phyloP scores from a whole-genome alignment of 2,113 vertebrate species.

The Oreotrochilus melanogaster region DNA sequence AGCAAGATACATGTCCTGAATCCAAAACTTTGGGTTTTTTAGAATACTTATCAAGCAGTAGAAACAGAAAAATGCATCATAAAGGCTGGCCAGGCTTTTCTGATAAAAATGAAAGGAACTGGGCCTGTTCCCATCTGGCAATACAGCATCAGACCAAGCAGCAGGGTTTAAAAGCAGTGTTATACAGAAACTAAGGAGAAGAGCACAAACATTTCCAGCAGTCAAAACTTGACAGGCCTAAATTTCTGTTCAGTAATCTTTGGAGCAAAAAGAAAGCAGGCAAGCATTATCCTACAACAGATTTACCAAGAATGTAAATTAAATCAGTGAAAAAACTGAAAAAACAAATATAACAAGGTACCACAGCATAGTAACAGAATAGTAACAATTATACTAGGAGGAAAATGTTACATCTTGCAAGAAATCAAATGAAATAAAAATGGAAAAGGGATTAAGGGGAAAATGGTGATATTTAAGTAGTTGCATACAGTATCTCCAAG shows the following conservation, averaged over 20 bases:
- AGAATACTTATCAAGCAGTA: background rate
- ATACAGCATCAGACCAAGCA: background rate
- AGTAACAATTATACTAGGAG: background rate
- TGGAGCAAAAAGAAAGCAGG: background rate
- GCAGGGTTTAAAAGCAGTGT: background rate
- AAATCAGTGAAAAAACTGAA: background rate
- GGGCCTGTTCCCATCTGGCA: background rate
- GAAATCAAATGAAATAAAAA: background rate
- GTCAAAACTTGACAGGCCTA: background rate
- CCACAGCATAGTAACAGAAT: background rate
- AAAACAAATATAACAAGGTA: background rate
- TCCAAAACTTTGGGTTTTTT: background rate
- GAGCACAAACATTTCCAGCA: background rate
- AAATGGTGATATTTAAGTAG: background rate
- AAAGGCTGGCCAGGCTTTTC: background rate
- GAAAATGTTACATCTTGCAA: background rate
- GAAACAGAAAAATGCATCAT: background rate
- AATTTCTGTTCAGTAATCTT: background rate
- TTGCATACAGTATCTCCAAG: accelerated
- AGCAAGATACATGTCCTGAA: background rate
- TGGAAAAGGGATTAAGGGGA: background rate
- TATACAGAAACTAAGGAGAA: background rate
- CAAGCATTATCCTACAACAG: background rate
- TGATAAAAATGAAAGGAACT: background rate
- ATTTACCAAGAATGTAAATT: background rate